Base-by-base conservation (phyloP, 37 sponge, comb jelly and placozoan species). In the Mnemiopsis leidyi region DNA sequence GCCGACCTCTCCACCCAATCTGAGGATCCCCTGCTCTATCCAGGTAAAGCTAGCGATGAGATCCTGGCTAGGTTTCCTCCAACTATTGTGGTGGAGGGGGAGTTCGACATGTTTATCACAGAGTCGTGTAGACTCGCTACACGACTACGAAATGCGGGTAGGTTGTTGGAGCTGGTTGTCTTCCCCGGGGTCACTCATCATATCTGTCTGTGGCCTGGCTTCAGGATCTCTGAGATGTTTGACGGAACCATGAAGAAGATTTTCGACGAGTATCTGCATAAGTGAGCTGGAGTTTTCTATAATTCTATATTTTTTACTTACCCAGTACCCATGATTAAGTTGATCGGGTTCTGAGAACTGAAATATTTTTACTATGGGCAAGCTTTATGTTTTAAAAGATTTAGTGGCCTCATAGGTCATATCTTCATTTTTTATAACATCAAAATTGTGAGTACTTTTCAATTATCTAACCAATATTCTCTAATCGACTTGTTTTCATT, bases 21-120 rank as follows among this genome's bases (percentile, higher is more conserved):
- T 9, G 35, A 77, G 18, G 79, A 77, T 31, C 79, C 79, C 35
- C 25, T 77, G 32, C 79, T 77, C 18, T 77, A 31, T 36, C 79
- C 79, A 32, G 36, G 79, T 3, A 77, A 77, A 31, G 32, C 35
- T 16, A 33, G 36, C 36, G 79, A 77, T 32, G 79, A 77, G 36
- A 31, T 77, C 35, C 79, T 77, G 1, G 79, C 79, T 34, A 24
- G 32, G 35, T 77, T 77, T 36, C 79, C 79, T 9, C 79, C 79
- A 0, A 77, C 79, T 34, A 31, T 77, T 3, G 18, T 77, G 1
- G 1, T 77, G 35, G 79, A 77, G 35, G 79, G 79, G 1, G 79
- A 77, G 79, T 77, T 77, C 35, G 79, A 77, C 79, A 77, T 77
- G 79, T 77, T 77, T 36, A 5, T 77, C 32, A 77, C 79, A 36